Base-by-base conservation (phyloP, 2,888 invertebrate genomes). In the Diadegma fenestrale region DNA sequence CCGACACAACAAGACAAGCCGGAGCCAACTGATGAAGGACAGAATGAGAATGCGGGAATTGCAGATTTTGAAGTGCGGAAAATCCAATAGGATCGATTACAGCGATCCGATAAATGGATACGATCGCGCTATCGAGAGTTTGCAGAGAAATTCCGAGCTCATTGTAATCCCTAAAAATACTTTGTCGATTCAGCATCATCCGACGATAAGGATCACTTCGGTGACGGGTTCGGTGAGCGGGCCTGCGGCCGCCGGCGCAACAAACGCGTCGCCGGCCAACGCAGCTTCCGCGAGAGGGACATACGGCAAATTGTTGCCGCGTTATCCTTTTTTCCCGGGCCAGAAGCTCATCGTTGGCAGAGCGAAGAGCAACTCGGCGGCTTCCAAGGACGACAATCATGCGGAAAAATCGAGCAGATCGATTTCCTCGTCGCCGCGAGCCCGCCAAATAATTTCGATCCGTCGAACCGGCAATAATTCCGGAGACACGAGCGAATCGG, bases 31-130 rank as follows among this genome's bases (percentile, higher is more conserved):
- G 22, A 64, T 92, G 58, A 91, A 90, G 41, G 89, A 90, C 30
- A 88, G 91, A 75, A 93, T 93, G 93, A 90, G 93, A 2, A 90
- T 92, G 43, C 88, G 91, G 43, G 94, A 94, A 75, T 73, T 93
- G 6, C 91, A 93, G 82, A 89, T 93, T 69, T 80, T 92, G 7
- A 90, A 92, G 66, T 89, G 88, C 6, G 85, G 88, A 17, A 92
- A 88, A 77, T 43, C 82, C 8, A 93, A 90, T 22, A 91, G 81
- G 54, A 89, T 87, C 8, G 89, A 93, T 66, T 92, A 93, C 19
- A 77, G 89, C 17, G 91, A 93, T 82, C 91, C 92, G 8, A 78
- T 89, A 1, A 87, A 78, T 4, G 92, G 90, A 10, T 88, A 90
- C 75, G 90, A 87, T 19, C 88, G 88, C 14, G 92, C 91, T 3